Percentiles rank a stretch among this genome's conserved stretches.
These are phyloP conservation scores for Melanerpes aurifrons DNA, from an alignment of 2,113 vertebrate genomes.

Conservation along the genomic window DNA sequence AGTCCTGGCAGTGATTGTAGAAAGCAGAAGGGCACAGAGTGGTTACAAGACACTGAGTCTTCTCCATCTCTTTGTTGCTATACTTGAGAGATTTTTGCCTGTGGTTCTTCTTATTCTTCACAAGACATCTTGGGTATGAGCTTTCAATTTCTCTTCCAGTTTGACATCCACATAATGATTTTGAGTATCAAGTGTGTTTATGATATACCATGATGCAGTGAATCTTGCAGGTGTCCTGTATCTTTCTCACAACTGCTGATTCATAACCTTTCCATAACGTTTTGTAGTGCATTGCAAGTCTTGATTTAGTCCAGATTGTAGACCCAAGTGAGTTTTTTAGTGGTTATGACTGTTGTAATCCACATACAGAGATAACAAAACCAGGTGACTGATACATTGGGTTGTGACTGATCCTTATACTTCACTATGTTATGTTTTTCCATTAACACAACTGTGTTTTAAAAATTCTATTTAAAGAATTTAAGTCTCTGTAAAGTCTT, in stretches of 20 bases:
- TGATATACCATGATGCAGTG: background rate
- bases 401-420: background rate
- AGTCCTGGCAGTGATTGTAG: background rate
- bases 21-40: background rate
- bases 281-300: background rate
- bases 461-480: no score
- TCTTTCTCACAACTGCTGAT: background rate
- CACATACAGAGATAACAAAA: background rate
- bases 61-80: background rate
- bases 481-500: background rate
- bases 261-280: background rate
- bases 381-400: background rate
- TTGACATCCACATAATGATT: background rate
- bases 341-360: background rate
- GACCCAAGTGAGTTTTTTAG: background rate
- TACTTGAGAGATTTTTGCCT: background rate
- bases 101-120: background rate
- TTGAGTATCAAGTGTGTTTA: background rate
- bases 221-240: background rate
- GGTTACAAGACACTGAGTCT: background rate
- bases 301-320: background rate
- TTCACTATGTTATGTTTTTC: background rate
- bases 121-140: background rate
- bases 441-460: no score
- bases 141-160: background rate